Evolutionary conservation across 2,113 vertebrate genomes (phyloP), one percentile per base, ranked within the genome.

Genomic region (Lanius ludovicianus): DNA sequence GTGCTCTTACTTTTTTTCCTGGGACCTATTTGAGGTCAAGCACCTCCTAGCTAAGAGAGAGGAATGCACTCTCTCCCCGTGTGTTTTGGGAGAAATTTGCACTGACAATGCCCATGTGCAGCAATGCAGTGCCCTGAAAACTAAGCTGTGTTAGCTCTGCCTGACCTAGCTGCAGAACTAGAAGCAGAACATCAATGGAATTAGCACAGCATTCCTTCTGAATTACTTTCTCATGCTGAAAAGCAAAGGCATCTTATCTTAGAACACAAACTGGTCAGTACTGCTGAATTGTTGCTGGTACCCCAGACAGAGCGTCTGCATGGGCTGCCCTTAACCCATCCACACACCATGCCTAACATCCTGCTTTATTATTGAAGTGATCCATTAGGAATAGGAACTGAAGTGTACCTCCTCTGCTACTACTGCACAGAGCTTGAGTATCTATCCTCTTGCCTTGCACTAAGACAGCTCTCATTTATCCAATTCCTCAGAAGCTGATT

Each of bases 261-360:
- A 75, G 65, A 55, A 20, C 37, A 90, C n/a, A 57, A 9, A 31
- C 18, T 18, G 46, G 27, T 79, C 87, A 90, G 37, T 47, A 27
- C 27, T 33, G 21, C 19, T 70, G 4, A 41, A 30, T 18, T 42
- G 42, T 23, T 83, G 23, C 33, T 71, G 30, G 27, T 76, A 63
- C 15, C 6, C 2, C 12, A 37, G 16, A n/a, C 0, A 0, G 17
- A 59, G 42, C 25, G 15, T 70, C 47, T 80, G 57, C 67, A 50
- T 8, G 25, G 47, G 71, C 57, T 53, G n/a, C 25, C 27, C 21
- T 73, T 64, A 64, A 85, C 14, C 20, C 28, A 53, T 17, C 20
- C 59, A 79, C 33, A 27, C 5, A 46, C 11, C 21, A 35, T 52
- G 24, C 44, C 30, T 49, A 52, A 60, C 16, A 65, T 52, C 24